These are phyloP conservation scores for human DNA, from an alignment of 2,113 vertebrate species.

Conservation along the genomic window DNA sequence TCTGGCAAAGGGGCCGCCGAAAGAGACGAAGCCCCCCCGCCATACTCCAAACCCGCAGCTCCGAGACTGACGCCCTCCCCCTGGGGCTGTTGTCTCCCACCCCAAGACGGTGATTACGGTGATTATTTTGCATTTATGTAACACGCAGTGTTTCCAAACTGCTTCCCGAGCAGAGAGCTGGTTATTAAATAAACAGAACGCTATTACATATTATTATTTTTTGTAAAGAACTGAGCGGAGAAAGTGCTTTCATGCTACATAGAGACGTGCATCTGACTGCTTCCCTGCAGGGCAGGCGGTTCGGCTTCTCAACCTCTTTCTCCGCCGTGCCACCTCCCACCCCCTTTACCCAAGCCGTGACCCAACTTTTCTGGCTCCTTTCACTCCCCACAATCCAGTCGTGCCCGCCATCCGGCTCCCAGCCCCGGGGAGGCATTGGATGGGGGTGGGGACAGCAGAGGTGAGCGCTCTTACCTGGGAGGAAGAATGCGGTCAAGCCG, in stretches of 20 bases:
- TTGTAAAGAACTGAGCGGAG: conserved; percentile 54
- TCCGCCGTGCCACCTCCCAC: neutral
- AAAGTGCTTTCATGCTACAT: conserved; percentile 68
- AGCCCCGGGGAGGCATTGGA: neutral
- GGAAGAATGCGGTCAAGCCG: conserved; percentile 80
- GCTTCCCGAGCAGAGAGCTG: conserved; percentile 63
- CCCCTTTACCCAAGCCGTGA: conserved; percentile 35
- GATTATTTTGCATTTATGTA: conserved; percentile 76
- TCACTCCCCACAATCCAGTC: conserved; percentile 1
- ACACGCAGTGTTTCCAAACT: conserved; percentile 75
- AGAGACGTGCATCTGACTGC: conserved; percentile 43
- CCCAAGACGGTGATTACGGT: conserved; percentile 42
- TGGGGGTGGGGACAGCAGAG: neutral
- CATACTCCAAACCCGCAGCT: neutral
- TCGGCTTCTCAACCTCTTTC: conserved; percentile 13
- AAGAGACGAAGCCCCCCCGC: neutral
- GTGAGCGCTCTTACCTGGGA: conserved; percentile 82
- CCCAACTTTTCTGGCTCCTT: conserved; percentile 70
- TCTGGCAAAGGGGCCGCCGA: neutral
- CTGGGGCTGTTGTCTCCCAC: conserved; percentile 62
- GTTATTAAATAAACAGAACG: conserved; percentile 75
- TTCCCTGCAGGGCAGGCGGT: conserved; percentile 52
- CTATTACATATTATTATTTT: conserved; percentile 65
- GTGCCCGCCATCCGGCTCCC: conserved; percentile 38
- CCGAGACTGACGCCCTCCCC: conserved; percentile 51